A percentile compares a stretch with the other conserved stretches of the same genome.
Conservation (phyloP, 1,140 invertebrate species). For the Zaprionus camerounensis region DNA sequence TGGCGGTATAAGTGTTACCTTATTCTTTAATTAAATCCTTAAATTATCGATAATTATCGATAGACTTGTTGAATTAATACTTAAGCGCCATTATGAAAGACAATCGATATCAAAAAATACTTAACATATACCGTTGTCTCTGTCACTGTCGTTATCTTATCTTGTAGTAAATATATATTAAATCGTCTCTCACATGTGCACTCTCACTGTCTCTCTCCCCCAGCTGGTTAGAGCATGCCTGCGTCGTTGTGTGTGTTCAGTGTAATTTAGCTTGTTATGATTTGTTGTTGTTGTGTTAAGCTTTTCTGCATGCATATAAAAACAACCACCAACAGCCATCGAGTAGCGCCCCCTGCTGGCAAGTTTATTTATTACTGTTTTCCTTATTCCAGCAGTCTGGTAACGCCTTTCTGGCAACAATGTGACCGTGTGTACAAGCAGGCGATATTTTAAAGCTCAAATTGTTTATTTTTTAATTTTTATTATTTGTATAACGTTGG, state of each 20-base stretch:
- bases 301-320: background rate
- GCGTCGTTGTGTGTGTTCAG: background rate
- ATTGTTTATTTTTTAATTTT: background rate
- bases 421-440: background rate
- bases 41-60: no score
- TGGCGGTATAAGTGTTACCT: no score
- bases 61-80: no score
- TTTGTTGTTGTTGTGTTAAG: constrained; percentile 5
- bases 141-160: no score
- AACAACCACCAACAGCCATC: constrained; percentile 10
- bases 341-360: constrained; percentile 21
- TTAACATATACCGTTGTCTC: background rate
- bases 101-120: background rate
- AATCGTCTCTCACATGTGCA: no score
- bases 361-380: background rate
- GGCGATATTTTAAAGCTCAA: background rate
- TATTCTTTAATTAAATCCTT: no score
- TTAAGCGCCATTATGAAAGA: no score
- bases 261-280: background rate
- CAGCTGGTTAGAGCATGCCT: background rate
- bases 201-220: background rate
- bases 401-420: constrained; percentile 5
- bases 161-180: no score
- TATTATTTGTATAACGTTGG: background rate
- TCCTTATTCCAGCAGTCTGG: constrained; percentile 13